Conservation (phyloP, 2,888 invertebrate species). For the Dryococelus australis region DNA sequence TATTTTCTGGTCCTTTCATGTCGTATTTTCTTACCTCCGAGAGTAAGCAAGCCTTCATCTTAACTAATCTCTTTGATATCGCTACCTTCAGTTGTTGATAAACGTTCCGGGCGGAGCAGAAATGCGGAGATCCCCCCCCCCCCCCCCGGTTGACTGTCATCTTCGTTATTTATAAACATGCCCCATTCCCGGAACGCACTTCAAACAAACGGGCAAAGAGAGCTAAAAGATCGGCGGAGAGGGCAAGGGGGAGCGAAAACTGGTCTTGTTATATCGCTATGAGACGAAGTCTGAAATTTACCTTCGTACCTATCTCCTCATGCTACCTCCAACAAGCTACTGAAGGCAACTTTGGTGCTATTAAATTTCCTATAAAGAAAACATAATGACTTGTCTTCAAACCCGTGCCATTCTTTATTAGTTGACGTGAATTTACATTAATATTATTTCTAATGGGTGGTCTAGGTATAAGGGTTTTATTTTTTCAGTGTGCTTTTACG, state of each 20-base stretch:
- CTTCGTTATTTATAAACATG: constrained; percentile 16
- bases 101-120: not conserved
- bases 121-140: not conserved
- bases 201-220: not conserved
- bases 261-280: constrained; percentile 5
- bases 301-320: not conserved
- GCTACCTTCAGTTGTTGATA: not conserved
- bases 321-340: too few relatives aligned
- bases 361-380: too few relatives aligned
- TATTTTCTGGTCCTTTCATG: not conserved
- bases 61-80: constrained; percentile 16
- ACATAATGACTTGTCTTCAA: too few relatives aligned
- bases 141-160: not conserved
- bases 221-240: not conserved
- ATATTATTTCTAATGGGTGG: too few relatives aligned
- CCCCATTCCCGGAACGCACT: not conserved
- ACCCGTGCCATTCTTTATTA: too few relatives aligned
- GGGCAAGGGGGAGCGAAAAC: not conserved
- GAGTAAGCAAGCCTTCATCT: not conserved
- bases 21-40: constrained; percentile 5
- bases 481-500: too few relatives aligned
- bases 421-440: too few relatives aligned
- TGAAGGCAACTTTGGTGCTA: not conserved
- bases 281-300: constrained; percentile 1
- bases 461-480: too few relatives aligned